These are phyloP conservation scores for Microtus ochrogaster DNA, from an alignment of 2,113 vertebrate genomes.

Conservation along the genomic window DNA sequence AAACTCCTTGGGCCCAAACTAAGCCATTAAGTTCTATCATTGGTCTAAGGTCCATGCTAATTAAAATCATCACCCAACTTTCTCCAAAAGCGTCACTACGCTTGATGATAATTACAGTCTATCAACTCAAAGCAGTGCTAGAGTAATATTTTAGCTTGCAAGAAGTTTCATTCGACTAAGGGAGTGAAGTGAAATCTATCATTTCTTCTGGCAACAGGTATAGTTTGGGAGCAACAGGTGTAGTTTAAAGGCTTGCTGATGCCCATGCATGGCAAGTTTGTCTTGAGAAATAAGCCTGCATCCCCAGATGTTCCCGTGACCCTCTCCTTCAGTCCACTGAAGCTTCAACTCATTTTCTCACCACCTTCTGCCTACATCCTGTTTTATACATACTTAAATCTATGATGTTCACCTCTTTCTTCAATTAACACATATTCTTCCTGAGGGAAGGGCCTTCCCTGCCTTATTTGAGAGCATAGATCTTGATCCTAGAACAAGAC, in stretches of 20 bases:
- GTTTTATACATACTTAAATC: constrained; percentile 21
- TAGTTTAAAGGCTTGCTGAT: constrained; percentile 36
- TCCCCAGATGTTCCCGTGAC: background rate
- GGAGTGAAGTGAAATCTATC: background rate
- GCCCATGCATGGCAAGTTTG: background rate
- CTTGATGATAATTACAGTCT: background rate
- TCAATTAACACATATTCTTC: background rate
- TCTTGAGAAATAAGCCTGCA: background rate
- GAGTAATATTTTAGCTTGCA: background rate
- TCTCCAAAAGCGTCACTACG: background rate
- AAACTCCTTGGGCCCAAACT: constrained; percentile 36
- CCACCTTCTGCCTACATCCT: background rate
- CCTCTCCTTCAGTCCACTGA: background rate
- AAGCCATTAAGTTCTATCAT: constrained; percentile 30
- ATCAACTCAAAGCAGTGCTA: background rate
- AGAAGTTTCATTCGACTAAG: constrained; percentile 4
- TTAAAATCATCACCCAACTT: constrained; percentile 36
- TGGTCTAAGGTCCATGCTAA: background rate
- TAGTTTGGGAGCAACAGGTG: background rate
- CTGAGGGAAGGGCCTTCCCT: background rate
- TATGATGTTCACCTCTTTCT: background rate
- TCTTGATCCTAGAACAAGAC: background rate
- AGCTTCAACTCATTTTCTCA: background rate
- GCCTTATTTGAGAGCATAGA: constrained; percentile 1
- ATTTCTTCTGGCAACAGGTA: background rate